Evolutionary conservation across 2,888 invertebrate genomes (phyloP).

Genomic region (Cremastinae sp.): DNA sequence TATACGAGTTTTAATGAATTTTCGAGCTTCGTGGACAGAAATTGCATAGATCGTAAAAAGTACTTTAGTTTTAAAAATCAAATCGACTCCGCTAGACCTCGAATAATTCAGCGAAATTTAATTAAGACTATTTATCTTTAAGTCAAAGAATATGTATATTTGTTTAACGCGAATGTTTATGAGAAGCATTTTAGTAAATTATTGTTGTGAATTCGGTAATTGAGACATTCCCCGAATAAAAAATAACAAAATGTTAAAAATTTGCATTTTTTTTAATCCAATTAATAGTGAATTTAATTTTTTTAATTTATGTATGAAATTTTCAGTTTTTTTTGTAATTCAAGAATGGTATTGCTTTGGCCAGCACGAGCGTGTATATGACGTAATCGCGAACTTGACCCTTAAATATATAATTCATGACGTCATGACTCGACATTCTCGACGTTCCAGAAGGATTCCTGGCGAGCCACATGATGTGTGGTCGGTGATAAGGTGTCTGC

Average conservation of each 20-base stretch:
- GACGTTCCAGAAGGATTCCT: conserved; percentile 20
- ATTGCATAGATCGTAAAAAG: no score
- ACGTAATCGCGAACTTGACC: conserved; percentile 62
- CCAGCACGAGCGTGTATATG: conserved; percentile 36
- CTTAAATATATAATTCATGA: conserved; percentile 44
- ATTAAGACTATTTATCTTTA: not conserved
- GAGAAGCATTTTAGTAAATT: conserved; percentile 43
- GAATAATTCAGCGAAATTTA: not conserved
- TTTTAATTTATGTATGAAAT: conserved; percentile 9
- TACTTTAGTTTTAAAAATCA: no score
- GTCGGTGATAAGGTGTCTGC: conserved; percentile 33
- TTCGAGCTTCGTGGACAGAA: no score
- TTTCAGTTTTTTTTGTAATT: no score
- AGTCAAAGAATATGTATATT: conserved; percentile 1
- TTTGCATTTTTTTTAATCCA: no score
- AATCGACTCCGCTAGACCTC: no score
- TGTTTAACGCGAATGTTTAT: no score
- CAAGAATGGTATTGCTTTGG: no score
- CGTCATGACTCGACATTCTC: conserved; percentile 38
- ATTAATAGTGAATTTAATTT: no score
- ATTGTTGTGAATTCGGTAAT: conserved; percentile 51
- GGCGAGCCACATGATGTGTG: conserved; percentile 19
- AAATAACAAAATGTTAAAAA: conserved; percentile 4
- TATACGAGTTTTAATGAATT: no score
- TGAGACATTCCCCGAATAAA: conserved; percentile 55